Percentiles rank a stretch among this genome's conserved stretches.
phyloP scores from a whole-genome alignment of 2,797 vertebrate species.

The Fringilla coelebs region DNA sequence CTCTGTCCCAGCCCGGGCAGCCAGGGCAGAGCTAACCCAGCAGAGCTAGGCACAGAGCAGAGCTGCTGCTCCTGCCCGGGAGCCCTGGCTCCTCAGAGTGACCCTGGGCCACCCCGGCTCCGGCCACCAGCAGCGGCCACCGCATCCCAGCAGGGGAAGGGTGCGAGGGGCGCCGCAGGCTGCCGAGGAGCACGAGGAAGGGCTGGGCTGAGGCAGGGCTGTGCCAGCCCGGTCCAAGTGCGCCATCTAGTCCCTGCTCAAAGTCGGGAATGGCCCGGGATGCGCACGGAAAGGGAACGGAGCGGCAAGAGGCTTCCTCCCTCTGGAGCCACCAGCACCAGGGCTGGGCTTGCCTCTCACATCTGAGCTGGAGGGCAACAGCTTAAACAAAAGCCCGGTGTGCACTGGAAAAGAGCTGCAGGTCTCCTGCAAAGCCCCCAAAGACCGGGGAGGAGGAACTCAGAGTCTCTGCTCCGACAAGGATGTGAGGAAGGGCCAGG shows the following conservation, averaged over 20 bases:
- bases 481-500: neutral
- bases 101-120: rapidly evolving
- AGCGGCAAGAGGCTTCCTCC: neutral
- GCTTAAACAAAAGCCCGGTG: neutral
- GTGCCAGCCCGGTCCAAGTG: neutral
- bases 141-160: neutral
- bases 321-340: neutral
- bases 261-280: rapidly evolving
- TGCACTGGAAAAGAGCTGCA: neutral
- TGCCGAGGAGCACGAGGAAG: neutral
- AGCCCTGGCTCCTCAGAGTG: neutral
- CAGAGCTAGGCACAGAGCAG: rapidly evolving
- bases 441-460: neutral
- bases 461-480: neutral
- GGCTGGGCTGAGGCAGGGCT: neutral
- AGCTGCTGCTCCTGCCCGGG: neutral
- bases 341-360: neutral
- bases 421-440: neutral
- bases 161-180: neutral
- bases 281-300: rapidly evolving
- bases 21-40: neutral
- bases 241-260: conserved; percentile 27
- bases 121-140: neutral
- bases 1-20: neutral
- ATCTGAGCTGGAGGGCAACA: neutral